Percentiles rank a stretch among this genome's conserved stretches.
These are phyloP conservation scores for Plemyria rubiginata DNA, from an alignment of 2,888 invertebrate species.

Conservation along the genomic window DNA sequence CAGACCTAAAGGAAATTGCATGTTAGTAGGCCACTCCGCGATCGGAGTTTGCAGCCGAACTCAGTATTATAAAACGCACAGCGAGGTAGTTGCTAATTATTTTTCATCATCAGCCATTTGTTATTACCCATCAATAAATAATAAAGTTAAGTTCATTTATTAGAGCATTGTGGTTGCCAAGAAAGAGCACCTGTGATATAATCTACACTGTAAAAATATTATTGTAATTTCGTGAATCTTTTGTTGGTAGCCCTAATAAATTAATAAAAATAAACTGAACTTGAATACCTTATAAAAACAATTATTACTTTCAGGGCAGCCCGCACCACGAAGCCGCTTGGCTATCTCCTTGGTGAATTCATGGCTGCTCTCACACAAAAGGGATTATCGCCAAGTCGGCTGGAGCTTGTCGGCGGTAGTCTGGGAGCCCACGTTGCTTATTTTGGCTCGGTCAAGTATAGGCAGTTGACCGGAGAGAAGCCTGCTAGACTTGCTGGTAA, in stretches of 20 bases:
- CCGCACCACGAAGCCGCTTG: constrained; percentile 69
- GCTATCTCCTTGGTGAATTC: constrained; percentile 64
- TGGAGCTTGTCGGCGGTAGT: constrained; percentile 69
- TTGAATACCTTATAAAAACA: not conserved
- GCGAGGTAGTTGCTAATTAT: too few relatives aligned
- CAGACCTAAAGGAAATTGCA: constrained; percentile 21
- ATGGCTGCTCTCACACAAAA: constrained; percentile 61
- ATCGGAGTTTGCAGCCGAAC: constrained; percentile 1
- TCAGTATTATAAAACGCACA: not conserved
- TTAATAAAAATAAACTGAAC: too few relatives aligned
- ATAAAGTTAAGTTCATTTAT: too few relatives aligned
- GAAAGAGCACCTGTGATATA: too few relatives aligned
- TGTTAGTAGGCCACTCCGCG: constrained; percentile 4
- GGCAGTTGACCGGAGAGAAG: constrained; percentile 58
- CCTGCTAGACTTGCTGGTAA: constrained; percentile 64
- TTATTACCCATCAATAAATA: too few relatives aligned
- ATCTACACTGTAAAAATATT: too few relatives aligned
- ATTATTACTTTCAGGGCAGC: constrained; percentile 61
- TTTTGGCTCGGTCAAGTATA: constrained; percentile 61
- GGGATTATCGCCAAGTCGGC: constrained; percentile 60
- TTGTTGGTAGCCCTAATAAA: too few relatives aligned
- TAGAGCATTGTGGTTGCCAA: too few relatives aligned
- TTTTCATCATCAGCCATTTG: too few relatives aligned
- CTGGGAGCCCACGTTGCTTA: constrained; percentile 75
- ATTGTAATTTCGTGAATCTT: too few relatives aligned